Evolutionary conservation across 2,113 vertebrate species (phyloP), one percentile per base, ranked within the genome.

Genomic region (Barnardius zonarius): DNA sequence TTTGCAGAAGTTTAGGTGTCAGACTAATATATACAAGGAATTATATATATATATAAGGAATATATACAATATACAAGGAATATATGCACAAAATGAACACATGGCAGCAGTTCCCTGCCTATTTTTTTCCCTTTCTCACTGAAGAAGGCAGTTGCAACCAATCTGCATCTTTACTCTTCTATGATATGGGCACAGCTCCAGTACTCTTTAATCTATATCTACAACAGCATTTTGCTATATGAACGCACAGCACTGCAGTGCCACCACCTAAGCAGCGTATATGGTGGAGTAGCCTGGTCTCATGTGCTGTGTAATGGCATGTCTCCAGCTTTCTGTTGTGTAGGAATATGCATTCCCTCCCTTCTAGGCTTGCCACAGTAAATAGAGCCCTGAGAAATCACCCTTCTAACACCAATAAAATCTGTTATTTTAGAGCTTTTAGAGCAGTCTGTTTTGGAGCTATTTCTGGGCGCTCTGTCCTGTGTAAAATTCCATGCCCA

Each of bases 371-470:
- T 95, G 92, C 80, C 85, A 94, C 64, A 83, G 87, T 95, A 96
- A 96, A 96, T 55, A 94, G 30, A 74, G 57, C 51, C 75, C 72
- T 39, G 79, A 96, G 92, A 92, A 93, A 88, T 91, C 82, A 92
- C 89, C 91, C 93, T 90, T 86, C 75, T 96, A 94, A 90, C 90
- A 96, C 94, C 94, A 97, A 96, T 96, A 96, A 97, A 97, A 92
- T 88, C 63, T 94, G 85, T 88, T 95, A 88, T 94, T 94, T 87
- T 80, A 87, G 55, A 66, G 28, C 59, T 91, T 79, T 89, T 73
- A 25, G 82, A 92, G 78, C 81, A 87, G 57, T 39, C 55, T 95
- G 70, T 89, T 95, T 94, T 80, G 86, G 52, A 90, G 64, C 88
- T 97, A 94, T 97, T 97, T 94, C 91, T 96, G 94, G 93, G 85